These are phyloP conservation scores for Silvanus unidentatus DNA, from an alignment of 2,888 invertebrate species.

Conservation along the genomic window DNA sequence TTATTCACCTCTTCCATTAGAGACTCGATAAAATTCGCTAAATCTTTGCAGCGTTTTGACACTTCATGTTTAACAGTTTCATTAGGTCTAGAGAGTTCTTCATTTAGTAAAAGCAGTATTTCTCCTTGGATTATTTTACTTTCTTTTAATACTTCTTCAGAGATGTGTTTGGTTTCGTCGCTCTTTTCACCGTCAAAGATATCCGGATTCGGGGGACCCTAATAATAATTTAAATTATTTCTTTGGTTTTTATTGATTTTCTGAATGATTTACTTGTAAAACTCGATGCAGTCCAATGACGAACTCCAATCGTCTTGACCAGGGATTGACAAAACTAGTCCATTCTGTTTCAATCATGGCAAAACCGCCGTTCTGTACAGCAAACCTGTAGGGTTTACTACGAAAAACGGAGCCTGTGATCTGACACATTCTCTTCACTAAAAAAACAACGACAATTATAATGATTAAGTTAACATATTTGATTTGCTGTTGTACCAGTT, in stretches of 20 bases:
- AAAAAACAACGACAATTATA: not conserved
- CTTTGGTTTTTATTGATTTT: constrained; percentile 1
- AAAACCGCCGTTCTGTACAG: constrained; percentile 77
- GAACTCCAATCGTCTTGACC: constrained; percentile 85
- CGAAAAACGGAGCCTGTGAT: constrained; percentile 60
- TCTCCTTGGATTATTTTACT: constrained; percentile 58
- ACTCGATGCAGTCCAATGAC: constrained; percentile 80
- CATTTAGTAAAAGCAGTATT: constrained; percentile 62
- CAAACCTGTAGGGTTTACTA: constrained; percentile 73
- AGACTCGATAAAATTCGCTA: constrained; percentile 70
- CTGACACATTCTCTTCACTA: constrained; percentile 65
- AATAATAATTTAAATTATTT: constrained; percentile 20
- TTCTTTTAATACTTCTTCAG: constrained; percentile 58
- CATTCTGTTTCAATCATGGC: constrained; percentile 86
- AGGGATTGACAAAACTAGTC: constrained; percentile 90
- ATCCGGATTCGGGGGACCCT: constrained; percentile 73
- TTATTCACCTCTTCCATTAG: constrained; percentile 63
- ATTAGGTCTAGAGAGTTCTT: constrained; percentile 44
- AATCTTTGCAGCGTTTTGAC: constrained; percentile 64
- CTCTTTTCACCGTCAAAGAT: constrained; percentile 56
- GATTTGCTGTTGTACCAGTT: constrained; percentile 51
- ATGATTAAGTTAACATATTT: not conserved
- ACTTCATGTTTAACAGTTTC: constrained; percentile 60
- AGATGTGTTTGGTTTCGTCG: constrained; percentile 43
- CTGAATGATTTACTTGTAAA: constrained; percentile 54